These are phyloP conservation scores for Ellobium chinense DNA, from an alignment of 2,888 invertebrate genomes.

Conservation along the genomic window DNA sequence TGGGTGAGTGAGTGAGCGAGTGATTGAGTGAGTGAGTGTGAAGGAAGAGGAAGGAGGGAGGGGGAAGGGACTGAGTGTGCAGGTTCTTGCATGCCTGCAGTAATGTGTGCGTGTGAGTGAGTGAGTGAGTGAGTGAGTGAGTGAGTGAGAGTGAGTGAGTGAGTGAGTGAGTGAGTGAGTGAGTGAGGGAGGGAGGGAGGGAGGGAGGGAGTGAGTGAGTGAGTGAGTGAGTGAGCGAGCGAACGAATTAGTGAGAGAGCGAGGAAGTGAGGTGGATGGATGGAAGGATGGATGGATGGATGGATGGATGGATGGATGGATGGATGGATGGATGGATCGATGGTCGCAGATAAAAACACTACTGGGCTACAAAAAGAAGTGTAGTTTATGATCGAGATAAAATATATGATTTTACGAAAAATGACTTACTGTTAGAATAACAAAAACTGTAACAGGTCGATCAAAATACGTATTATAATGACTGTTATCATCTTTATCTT, in stretches of 20 bases:
- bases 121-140: not conserved
- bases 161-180: not conserved
- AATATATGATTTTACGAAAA: no score
- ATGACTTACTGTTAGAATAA: no score
- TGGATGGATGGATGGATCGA: no score
- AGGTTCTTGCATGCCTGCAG: not conserved
- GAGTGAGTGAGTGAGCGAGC: slow-evolving; percentile 12
- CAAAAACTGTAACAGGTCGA: no score
- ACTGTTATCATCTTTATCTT: no score
- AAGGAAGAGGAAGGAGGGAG: not conserved
- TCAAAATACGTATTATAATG: no score
- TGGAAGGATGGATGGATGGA: not conserved
- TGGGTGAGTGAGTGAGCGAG: not conserved
- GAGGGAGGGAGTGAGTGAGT: slow-evolving; percentile 9
- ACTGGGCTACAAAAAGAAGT: no score
- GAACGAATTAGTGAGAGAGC: slow-evolving; percentile 12
- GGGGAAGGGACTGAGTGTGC: not conserved
- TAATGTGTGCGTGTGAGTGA: not conserved
- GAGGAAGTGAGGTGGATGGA: slow-evolving; percentile 4
- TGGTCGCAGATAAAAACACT: no score
- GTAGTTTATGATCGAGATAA: no score
- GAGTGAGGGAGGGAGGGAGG: not conserved
- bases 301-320: not conserved
- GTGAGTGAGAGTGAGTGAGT: not conserved
- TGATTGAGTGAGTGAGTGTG: not conserved